Evolutionary conservation across 2,113 vertebrate species (phyloP).

Genomic region (Halichoeres trimaculatus): DNA sequence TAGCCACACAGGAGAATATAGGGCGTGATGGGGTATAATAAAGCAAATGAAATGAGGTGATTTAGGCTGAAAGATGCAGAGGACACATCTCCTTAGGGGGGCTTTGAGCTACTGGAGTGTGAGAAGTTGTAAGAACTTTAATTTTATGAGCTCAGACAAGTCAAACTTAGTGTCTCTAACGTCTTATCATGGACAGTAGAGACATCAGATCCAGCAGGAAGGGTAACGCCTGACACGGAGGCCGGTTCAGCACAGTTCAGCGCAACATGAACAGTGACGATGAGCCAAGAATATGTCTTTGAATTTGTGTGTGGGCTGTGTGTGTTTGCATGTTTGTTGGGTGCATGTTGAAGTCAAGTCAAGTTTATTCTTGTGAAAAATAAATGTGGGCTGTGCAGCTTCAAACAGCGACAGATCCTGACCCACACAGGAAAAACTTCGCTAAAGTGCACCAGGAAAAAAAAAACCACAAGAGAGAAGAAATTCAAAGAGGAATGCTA

Average conservation of each 20-base stretch:
- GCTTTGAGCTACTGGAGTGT: slow-evolving; percentile 42
- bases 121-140: slow-evolving; percentile 58
- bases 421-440: not conserved
- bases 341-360: slow-evolving; percentile 21
- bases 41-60: slow-evolving; percentile 71
- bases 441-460: not conserved
- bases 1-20: slow-evolving; percentile 61
- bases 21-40: slow-evolving; percentile 67
- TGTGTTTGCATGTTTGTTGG: not conserved
- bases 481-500: not conserved
- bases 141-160: slow-evolving; percentile 56
- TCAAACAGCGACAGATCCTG: slow-evolving; percentile 5
- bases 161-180: slow-evolving; percentile 47
- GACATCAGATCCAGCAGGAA: slow-evolving; percentile 43
- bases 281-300: slow-evolving; percentile 15
- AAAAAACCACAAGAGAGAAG: not conserved
- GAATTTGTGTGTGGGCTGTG: not conserved
- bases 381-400: not conserved
- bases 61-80: slow-evolving; percentile 63
- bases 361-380: slow-evolving; percentile 8
- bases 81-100: slow-evolving; percentile 49
- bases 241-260: slow-evolving; percentile 10
- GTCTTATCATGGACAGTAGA: slow-evolving; percentile 40
- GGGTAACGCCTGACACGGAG: slow-evolving; percentile 48
- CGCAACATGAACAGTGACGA: slow-evolving; percentile 7